Evolutionary conservation across 2,113 vertebrate species (phyloP).

Genomic region (Meles meles): DNA sequence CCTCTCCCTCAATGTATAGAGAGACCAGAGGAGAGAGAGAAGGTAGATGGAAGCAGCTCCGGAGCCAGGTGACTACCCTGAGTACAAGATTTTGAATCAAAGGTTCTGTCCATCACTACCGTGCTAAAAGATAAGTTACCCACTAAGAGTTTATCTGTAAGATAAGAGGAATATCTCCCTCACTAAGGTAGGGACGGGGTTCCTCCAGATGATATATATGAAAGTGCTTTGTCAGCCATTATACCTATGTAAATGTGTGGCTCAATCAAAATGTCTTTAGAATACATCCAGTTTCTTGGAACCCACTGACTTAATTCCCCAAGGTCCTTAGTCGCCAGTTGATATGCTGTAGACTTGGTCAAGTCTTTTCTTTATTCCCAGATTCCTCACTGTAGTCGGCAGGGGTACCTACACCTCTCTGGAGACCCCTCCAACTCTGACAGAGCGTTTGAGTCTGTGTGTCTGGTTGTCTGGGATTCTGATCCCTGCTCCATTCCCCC

Average conservation of each 20-base stretch:
- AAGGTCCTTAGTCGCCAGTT: background rate
- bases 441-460: background rate
- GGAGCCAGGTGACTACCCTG: background rate
- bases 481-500: background rate
- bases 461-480: background rate
- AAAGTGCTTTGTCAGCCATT: background rate
- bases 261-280: background rate
- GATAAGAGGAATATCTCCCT: background rate
- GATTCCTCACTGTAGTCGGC: background rate
- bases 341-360: background rate
- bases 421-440: background rate
- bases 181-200: background rate
- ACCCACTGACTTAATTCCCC: background rate
- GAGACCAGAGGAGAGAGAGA: background rate
- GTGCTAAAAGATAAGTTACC: background rate
- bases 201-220: background rate
- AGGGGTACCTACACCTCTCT: background rate
- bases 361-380: background rate
- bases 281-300: background rate
- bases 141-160: background rate
- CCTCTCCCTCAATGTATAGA: background rate
- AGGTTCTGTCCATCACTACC: background rate
- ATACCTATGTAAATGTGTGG: background rate
- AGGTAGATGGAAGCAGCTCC: background rate
- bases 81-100: background rate